Evolutionary conservation across 2,113 vertebrate species (phyloP), one percentile per base, ranked within the genome.

Genomic region (Myiozetetes cayanensis): DNA sequence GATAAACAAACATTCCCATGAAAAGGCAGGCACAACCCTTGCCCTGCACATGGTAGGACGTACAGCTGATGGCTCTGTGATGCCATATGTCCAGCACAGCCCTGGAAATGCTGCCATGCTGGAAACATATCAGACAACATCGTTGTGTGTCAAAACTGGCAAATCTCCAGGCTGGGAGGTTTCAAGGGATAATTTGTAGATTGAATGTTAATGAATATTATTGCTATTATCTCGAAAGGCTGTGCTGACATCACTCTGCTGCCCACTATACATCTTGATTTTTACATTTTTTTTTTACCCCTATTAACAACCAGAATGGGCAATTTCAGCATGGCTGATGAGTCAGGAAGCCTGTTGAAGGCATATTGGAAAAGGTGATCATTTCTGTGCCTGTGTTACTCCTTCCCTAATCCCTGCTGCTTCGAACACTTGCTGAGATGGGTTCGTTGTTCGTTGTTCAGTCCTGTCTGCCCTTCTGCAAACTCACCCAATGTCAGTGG

Each of bases 151-250:
- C 8, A 43, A 52, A 85, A 76, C 8, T 94, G 95, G 94, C 95
- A 96, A 41, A 50, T 53, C 67, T 96, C 89, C 95, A 96, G 89
- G 43, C 82, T 55, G 59, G 59, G 46, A 63, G 39, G 39, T 67
- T 96, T 79, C 71, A 83, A 83, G 85, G 93, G 87, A 85, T 88
- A 89, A 93, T 95, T 82, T 96, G 94, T 70, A 94, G 89, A 95
- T 79, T 79, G 93, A 85, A 91, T 35, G 85, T 87, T 96, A 94
- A 96, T 95, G 85, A 91, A 50, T 66, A 76, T 89, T 87, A 67
- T 49, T 89, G 92, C 49, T 92, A 49, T 67, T 91, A 81, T 53
- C 56, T 49, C 46, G 43, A 67, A 89, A 61, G 78, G 75, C 87
- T 43, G 49, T 21, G 66, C 75, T 80, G 89, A 58, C 53, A 94